Evolutionary conservation across 2,113 vertebrate species (phyloP), one percentile per base, ranked within the genome.

Genomic region (Quiscalus mexicanus): DNA sequence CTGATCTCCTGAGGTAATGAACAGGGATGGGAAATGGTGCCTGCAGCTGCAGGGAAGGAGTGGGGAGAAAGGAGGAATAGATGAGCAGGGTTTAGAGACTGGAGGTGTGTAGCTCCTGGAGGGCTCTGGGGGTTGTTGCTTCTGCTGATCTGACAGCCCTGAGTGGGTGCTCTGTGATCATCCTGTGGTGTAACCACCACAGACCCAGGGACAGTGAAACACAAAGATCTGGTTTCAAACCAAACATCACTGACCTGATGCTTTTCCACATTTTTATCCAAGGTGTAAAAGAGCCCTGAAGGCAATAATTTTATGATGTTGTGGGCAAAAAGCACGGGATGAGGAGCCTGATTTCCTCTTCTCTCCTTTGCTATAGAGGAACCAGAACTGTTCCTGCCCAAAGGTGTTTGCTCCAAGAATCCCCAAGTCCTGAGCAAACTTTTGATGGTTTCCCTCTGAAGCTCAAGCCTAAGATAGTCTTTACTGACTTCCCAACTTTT

Each of bases 81-180:
- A 64, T 44, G 18, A 58, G 1, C 6, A 28, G 68, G 22, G 6
- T 28, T 78, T 68, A 39, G 52, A 52, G n/a, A 2, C 8, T 30
- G 53, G 69, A 65, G 47, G 28, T 23, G 15, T 65, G 41, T 3
- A 31, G 39, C 15, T 87, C 15, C 35, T 5, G 10, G 62, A 59
- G 50, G 41, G n/a, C 33, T 45, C 5, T 33, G 28, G 10, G 39
- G 39, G 50, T 55, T 30, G 5, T 60, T 27, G 24, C 30, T 39
- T 39, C 18, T 65, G 33, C 53, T 78, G 64, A 7, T 3, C 31
- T 21, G 6, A 3, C 13, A 45, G 45, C 0, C 0, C 6, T 10
- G 47, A 49, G 68, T 10, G 58, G 25, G 23, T 5, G 8, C 53
- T 41, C 30, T 60, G 63, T 4, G 30, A 37, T 37, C 37, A 37